phyloP scores from a whole-genome alignment of 1,140 invertebrate genomes.

The Riptortus pedestris region DNA sequence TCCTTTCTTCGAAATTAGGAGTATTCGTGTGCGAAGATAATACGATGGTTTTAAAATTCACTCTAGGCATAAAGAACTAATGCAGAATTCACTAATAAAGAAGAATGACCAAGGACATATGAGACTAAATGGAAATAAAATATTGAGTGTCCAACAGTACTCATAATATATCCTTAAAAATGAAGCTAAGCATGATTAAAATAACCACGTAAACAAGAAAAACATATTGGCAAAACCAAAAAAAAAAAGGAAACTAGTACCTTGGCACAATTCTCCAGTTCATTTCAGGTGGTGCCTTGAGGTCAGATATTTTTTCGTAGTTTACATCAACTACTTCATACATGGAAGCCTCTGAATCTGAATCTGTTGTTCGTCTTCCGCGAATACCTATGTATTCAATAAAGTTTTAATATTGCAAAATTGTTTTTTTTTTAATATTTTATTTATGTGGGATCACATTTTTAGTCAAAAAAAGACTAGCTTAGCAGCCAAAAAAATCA shows the following conservation, averaged over 20 bases:
- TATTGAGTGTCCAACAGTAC: background rate
- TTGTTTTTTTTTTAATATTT: too few relatives aligned
- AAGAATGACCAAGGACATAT: background rate
- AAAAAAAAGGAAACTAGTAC: background rate
- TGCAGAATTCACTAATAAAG: background rate
- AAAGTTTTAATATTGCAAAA: too few relatives aligned
- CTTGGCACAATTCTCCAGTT: conserved; percentile 1
- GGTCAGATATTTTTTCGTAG: conserved; percentile 3
- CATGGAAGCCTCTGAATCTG: background rate
- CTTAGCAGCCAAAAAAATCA: too few relatives aligned
- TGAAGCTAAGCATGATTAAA: background rate
- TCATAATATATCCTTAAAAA: background rate
- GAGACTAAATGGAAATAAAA: too few relatives aligned
- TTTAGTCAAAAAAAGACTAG: too few relatives aligned
- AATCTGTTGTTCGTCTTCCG: background rate
- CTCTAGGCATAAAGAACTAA: too few relatives aligned
- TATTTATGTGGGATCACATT: too few relatives aligned
- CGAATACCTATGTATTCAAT: too few relatives aligned
- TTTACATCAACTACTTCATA: conserved; percentile 7
- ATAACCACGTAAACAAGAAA: background rate
- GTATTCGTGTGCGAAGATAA: too few relatives aligned
- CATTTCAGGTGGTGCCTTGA: background rate
- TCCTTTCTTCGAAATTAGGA: too few relatives aligned
- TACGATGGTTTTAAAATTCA: too few relatives aligned
- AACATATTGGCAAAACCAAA: background rate